Percentiles rank a stretch among this genome's conserved stretches.
These are phyloP conservation scores for Branchipolynoe longqiensis DNA, from an alignment of 2,888 invertebrate species.

Conservation along the genomic window DNA sequence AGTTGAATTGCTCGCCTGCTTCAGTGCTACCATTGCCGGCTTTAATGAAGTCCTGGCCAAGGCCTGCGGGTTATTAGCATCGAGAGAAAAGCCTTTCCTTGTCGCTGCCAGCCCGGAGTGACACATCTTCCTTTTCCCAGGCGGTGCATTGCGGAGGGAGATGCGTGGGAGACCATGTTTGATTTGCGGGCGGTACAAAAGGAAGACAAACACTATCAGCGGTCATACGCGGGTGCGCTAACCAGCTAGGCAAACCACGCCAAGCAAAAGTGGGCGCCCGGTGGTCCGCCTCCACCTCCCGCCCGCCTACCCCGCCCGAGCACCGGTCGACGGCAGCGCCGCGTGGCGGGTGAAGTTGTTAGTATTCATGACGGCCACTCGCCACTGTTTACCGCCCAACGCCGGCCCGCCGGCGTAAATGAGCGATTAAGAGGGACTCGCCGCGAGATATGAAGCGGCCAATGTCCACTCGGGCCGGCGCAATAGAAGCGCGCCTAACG, in stretches of 20 bases:
- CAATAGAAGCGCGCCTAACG: background rate
- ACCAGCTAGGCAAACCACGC: slow-evolving; percentile 27
- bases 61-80: slow-evolving; percentile 32
- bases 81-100: slow-evolving; percentile 35
- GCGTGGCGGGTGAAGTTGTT: slow-evolving; percentile 1
- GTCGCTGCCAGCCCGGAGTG: background rate
- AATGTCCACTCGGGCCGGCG: slow-evolving; percentile 6
- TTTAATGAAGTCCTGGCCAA: slow-evolving; percentile 17
- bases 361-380: slow-evolving; percentile 16
- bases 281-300: no score
- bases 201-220: slow-evolving; percentile 8
- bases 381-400: slow-evolving; percentile 22
- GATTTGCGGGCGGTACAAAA: slow-evolving; percentile 20
- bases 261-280: background rate
- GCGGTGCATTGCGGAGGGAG: background rate
- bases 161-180: slow-evolving; percentile 25
- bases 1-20: background rate
- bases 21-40: background rate
- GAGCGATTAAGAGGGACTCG: slow-evolving; percentile 44
- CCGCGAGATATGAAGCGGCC: slow-evolving; percentile 31
- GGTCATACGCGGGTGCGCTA: slow-evolving; percentile 3
- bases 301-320: no score
- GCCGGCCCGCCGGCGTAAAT: background rate
- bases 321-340: background rate
- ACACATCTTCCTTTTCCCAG: background rate